Conservation (phyloP, 2,888 invertebrate species). For the Chaetogeoica ovagalla region DNA sequence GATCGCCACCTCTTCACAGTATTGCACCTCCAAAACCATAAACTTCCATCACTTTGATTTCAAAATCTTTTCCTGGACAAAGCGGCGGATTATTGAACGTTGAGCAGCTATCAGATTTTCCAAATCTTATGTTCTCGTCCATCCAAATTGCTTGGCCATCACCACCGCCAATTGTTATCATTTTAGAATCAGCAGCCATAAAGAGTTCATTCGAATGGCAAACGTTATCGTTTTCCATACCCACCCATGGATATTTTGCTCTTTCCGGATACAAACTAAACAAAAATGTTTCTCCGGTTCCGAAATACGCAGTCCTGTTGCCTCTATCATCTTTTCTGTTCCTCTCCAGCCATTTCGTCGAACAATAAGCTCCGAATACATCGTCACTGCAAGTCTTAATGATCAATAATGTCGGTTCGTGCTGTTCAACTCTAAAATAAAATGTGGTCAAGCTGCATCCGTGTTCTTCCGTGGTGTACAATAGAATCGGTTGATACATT, state of each 20-base stretch:
- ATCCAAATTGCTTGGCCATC: slow-evolving; percentile 95
- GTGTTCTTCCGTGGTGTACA: slow-evolving; percentile 96
- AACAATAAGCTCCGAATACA: slow-evolving; percentile 97
- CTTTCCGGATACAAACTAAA: slow-evolving; percentile 86
- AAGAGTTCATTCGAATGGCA: slow-evolving; percentile 87
- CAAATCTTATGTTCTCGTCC: slow-evolving; percentile 92
- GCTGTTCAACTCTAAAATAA: slow-evolving; percentile 87
- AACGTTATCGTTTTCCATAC: slow-evolving; percentile 71
- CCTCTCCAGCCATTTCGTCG: slow-evolving; percentile 87
- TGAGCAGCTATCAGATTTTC: slow-evolving; percentile 89
- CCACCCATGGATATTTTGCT: slow-evolving; percentile 94
- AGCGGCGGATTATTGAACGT: slow-evolving; percentile 97
- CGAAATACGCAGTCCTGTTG: slow-evolving; percentile 91
- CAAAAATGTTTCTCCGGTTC: slow-evolving; percentile 95
- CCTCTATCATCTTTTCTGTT: slow-evolving; percentile 88
- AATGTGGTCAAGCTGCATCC: slow-evolving; percentile 95
- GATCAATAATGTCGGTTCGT: slow-evolving; percentile 91
- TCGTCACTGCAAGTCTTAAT: slow-evolving; percentile 95
- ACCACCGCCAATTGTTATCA: slow-evolving; percentile 95
- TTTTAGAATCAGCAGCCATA: slow-evolving; percentile 92
- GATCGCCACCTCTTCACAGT: slow-evolving; percentile 39
- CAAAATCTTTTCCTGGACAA: slow-evolving; percentile 86
- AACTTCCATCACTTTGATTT: slow-evolving; percentile 91
- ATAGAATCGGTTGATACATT: slow-evolving; percentile 90
- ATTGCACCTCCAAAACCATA: slow-evolving; percentile 72